Evolutionary conservation across 1,140 invertebrate species (phyloP).

Genomic region (Pomacea maculata): DNA sequence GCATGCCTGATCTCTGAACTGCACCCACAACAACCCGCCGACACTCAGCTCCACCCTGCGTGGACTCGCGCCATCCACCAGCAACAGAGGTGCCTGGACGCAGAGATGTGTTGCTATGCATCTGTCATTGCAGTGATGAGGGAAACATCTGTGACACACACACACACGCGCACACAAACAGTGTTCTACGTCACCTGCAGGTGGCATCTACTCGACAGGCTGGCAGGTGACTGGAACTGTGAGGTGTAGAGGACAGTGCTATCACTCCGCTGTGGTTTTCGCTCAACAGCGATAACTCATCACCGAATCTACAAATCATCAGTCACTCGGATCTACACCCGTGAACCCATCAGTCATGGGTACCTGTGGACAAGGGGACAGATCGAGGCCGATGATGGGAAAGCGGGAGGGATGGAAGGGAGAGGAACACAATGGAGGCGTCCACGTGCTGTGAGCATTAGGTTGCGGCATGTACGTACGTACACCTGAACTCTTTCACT

Average conservation of each 20-base stretch:
- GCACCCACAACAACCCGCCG: too few relatives aligned
- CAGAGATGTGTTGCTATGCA: background rate
- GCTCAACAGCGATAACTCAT: too few relatives aligned
- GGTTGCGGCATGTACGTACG: background rate
- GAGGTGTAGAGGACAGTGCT: too few relatives aligned
- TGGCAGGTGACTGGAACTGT: too few relatives aligned
- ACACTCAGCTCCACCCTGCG: too few relatives aligned
- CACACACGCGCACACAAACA: constrained; percentile 1
- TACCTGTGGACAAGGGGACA: background rate
- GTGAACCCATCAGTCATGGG: background rate
- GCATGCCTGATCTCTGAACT: too few relatives aligned
- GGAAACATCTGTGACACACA: too few relatives aligned
- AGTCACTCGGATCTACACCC: background rate
- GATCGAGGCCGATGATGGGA: background rate
- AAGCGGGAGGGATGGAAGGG: background rate
- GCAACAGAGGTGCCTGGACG: too few relatives aligned
- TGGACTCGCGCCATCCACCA: too few relatives aligned
- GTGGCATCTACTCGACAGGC: too few relatives aligned
- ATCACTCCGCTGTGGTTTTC: too few relatives aligned
- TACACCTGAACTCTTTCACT: background rate
- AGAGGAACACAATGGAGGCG: background rate
- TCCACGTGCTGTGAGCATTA: background rate
- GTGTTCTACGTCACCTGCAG: background rate
- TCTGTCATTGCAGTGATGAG: background rate
- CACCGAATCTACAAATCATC: background rate